Evolutionary conservation across 2,797 vertebrate genomes (phyloP), one percentile per base, ranked within the genome.

Genomic region (Lepilemur ruficaudatus): DNA sequence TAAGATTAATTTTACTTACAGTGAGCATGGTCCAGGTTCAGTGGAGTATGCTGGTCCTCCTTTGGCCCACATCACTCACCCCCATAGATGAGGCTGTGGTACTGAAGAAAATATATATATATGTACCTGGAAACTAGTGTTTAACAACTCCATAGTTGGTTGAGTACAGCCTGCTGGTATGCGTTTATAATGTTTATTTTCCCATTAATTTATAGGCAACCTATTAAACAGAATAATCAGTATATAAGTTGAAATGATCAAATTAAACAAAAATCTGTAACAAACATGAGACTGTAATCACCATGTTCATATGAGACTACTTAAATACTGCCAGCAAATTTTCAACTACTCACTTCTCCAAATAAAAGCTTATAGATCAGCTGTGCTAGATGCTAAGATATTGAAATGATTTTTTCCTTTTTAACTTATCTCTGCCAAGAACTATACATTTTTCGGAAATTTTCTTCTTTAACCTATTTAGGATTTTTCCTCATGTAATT

Each of bases 361-460:
- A 91, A 81, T 84, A 87, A 87, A 85, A 95, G 7, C 59, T 61
- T 89, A 2, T 61, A 43, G 41, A 50, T 84, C 30, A 80, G 6
- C 50, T 55, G 13, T 12, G 20, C 43, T 69, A 91, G 61, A 13
- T 43, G 35, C 38, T 17, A 84, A 72, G 13, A 20, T 25, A 85
- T 61, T 50, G 10, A 48, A 48, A 7, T 18, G 2, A 46, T 52
- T 38, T 78, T 75, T 84, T 52, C 43, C 43, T 52, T 70, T 88
- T 76, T 25, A 73, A 90, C 13, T 90, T 85, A 13, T 83, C 70
- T 63, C n/a, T 61, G 2, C 30, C 38, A 81, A 92, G 30, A 20
- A 87, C 18, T 38, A 67, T 59, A 79, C 6, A 72, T 50, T 87
- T 94, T 83, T 90, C 76, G 95, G 43, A 94, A 63, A 35, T 75